Evolutionary conservation across 2,888 invertebrate genomes (phyloP).

Genomic region (Chalcosyrphus nemorum): DNA sequence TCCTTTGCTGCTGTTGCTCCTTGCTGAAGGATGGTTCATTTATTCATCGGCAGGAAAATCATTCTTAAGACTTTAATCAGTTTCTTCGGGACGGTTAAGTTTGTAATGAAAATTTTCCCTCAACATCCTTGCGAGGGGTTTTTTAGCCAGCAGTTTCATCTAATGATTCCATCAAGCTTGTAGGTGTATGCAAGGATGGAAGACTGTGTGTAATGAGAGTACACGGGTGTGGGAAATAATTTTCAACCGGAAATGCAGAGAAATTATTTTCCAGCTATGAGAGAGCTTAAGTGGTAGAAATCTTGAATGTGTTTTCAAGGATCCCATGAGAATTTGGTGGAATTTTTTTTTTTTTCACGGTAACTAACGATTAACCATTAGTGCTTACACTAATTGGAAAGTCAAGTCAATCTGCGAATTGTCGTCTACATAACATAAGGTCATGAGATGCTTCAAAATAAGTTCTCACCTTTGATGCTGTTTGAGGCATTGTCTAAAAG

Average conservation of each 20-base stretch:
- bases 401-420: no score
- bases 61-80: conserved; percentile 19
- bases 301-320: neutral
- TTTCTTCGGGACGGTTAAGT: neutral
- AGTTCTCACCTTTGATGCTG: no score
- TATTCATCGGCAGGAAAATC: conserved; percentile 1
- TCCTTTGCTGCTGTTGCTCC: neutral
- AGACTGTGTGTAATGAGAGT: neutral
- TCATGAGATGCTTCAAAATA: no score
- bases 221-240: neutral
- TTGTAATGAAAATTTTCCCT: conserved; percentile 16
- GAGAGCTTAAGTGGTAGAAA: neutral
- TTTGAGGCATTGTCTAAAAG: no score
- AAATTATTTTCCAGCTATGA: neutral
- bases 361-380: neutral
- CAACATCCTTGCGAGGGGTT: neutral
- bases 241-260: neutral
- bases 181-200: neutral
- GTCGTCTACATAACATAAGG: no score
- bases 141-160: neutral
- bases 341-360: no score
- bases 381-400: no score
- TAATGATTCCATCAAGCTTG: neutral
- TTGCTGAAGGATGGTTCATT: conserved; percentile 1
- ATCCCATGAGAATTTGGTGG: neutral